Conservation (phyloP, 2,888 invertebrate genomes). For the Cephonodes hylas region DNA sequence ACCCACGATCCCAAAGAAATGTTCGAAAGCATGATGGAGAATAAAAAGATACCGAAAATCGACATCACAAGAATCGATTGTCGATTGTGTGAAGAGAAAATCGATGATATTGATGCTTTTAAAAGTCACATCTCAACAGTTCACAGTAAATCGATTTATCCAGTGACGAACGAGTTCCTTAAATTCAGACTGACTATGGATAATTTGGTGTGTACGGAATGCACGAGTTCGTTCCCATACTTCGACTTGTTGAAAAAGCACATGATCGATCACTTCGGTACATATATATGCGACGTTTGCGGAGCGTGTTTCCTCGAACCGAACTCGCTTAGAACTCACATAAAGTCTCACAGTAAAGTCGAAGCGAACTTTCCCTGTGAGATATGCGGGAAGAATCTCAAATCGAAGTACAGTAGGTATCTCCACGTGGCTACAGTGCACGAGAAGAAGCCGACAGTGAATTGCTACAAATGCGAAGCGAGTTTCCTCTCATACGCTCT, state of each 20-base stretch:
- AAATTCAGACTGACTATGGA: constrained; percentile 59
- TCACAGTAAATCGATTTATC: constrained; percentile 46
- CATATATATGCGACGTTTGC: constrained; percentile 65
- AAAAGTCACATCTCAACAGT: constrained; percentile 50
- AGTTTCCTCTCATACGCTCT: constrained; percentile 62
- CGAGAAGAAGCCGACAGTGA: constrained; percentile 65
- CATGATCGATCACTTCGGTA: constrained; percentile 68
- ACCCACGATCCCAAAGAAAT: constrained; percentile 54
- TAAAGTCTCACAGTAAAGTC: constrained; percentile 65
- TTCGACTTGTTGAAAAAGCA: constrained; percentile 60
- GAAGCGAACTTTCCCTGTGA: constrained; percentile 74
- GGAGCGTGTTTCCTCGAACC: constrained; percentile 72
- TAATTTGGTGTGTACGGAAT: constrained; percentile 63
- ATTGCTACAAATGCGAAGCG: constrained; percentile 68
- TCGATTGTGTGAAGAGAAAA: constrained; percentile 58
- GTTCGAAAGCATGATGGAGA: constrained; percentile 57
- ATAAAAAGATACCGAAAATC: constrained; percentile 67
- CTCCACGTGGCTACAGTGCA: constrained; percentile 65
- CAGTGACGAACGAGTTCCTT: constrained; percentile 59
- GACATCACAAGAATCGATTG: constrained; percentile 70
- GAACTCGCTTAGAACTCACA: constrained; percentile 67
- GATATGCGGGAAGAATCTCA: constrained; percentile 69
- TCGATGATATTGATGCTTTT: constrained; percentile 51
- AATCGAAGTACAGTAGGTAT: constrained; percentile 62
- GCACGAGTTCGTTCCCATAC: constrained; percentile 55